These are phyloP conservation scores for Cricetomys ansorgei DNA, from an alignment of 2,113 vertebrate species.

Conservation along the genomic window DNA sequence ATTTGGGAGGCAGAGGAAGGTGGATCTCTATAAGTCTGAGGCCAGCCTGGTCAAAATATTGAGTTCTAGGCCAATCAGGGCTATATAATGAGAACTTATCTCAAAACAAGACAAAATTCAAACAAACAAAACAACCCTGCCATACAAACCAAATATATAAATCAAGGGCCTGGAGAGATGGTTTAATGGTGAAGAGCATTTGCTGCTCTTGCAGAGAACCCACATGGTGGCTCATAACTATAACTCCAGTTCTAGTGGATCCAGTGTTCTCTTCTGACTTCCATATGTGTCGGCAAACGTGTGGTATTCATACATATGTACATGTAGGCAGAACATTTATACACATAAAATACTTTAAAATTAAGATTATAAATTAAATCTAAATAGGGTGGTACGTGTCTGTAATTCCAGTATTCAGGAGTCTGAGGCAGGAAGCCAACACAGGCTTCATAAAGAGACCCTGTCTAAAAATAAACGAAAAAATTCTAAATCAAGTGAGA, in stretches of 20 bases:
- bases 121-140: neutral
- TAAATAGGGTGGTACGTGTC: neutral
- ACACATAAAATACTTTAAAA: neutral
- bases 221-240: neutral
- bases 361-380: neutral
- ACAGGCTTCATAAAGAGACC: neutral
- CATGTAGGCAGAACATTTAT: neutral
- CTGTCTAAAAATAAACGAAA: neutral
- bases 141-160: neutral
- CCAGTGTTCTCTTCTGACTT: neutral
- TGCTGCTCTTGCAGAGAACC: neutral
- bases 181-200: neutral
- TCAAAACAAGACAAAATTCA: neutral
- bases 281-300: neutral
- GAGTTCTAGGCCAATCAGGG: neutral
- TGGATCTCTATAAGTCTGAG: neutral
- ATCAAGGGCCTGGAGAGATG: neutral
- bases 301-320: neutral
- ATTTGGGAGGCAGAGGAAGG: neutral
- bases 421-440: neutral
- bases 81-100: too few relatives aligned
- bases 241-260: neutral
- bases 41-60: neutral
- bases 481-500: neutral
- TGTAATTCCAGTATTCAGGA: neutral